A percentile compares a stretch with the other conserved stretches of the same genome.
phyloP scores from a whole-genome alignment of 2,888 invertebrate species.

The Drosophila neonasuta region DNA sequence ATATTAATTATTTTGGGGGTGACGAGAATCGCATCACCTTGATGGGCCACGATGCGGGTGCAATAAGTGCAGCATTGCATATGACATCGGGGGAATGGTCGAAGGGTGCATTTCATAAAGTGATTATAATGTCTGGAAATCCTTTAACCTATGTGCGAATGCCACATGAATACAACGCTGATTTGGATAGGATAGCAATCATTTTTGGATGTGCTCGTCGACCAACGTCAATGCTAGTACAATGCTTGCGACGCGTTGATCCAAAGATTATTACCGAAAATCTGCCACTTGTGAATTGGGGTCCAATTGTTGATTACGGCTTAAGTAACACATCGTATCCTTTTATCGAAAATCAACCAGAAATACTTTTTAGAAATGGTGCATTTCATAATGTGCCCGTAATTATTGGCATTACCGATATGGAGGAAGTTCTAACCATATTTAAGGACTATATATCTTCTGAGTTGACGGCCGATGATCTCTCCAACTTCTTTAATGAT shows the following conservation, averaged over 20 bases:
- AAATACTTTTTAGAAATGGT: slow-evolving; percentile 85
- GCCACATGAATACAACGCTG: slow-evolving; percentile 85
- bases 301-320: slow-evolving; percentile 89
- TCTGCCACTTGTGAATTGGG: slow-evolving; percentile 87
- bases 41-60: slow-evolving; percentile 91
- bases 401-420: slow-evolving; percentile 90
- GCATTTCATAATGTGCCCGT: slow-evolving; percentile 87
- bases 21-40: slow-evolving; percentile 89
- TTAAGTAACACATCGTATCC: slow-evolving; percentile 86
- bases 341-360: slow-evolving; percentile 88
- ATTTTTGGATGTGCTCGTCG: slow-evolving; percentile 87
- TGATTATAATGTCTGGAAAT: slow-evolving; percentile 92
- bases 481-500: slow-evolving; percentile 86
- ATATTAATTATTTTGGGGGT: slow-evolving; percentile 89
- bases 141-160: slow-evolving; percentile 86
- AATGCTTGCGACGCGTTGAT: slow-evolving; percentile 87
- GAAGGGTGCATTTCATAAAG: slow-evolving; percentile 86
- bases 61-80: slow-evolving; percentile 90
- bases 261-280: slow-evolving; percentile 85
- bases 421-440: slow-evolving; percentile 89
- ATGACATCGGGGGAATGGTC: slow-evolving; percentile 86
- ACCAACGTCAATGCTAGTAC: slow-evolving; percentile 86
- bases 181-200: slow-evolving; percentile 86
- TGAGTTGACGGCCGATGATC: slow-evolving; percentile 83
- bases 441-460: slow-evolving; percentile 85